A percentile compares a stretch with the other conserved stretches of the same genome.
Evolutionary conservation across 2,797 vertebrate genomes (phyloP).

Genomic region (Hydrolagus colliei): DNA sequence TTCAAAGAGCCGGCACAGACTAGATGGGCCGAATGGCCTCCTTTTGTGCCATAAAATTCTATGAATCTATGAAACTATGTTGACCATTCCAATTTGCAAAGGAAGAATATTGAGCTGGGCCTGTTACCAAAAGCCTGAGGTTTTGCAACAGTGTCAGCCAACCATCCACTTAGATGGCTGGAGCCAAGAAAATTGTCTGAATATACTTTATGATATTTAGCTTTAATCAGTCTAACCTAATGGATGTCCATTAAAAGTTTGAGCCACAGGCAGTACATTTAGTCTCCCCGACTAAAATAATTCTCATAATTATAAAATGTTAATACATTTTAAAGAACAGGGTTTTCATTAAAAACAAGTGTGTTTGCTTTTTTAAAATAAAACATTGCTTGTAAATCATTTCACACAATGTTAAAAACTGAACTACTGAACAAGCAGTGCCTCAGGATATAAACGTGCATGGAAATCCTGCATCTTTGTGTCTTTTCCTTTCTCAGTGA

Average conservation of each 20-base stretch:
- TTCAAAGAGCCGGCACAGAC: too few relatives aligned
- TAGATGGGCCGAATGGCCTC: too few relatives aligned
- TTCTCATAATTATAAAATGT: too few relatives aligned
- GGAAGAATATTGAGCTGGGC: not conserved
- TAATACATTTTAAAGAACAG: too few relatives aligned
- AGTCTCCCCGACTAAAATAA: too few relatives aligned
- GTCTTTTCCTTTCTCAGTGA: not conserved
- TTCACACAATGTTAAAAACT: not conserved
- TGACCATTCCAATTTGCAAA: not conserved
- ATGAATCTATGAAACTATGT: too few relatives aligned
- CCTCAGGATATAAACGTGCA: not conserved
- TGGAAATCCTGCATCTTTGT: not conserved
- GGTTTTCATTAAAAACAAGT: too few relatives aligned
- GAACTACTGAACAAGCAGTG: not conserved
- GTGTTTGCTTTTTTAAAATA: not conserved
- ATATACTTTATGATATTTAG: not conserved
- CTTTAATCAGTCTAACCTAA: too few relatives aligned
- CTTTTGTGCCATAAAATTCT: too few relatives aligned
- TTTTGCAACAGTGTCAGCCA: not conserved
- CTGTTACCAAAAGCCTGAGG: not conserved
- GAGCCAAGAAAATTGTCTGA: not conserved
- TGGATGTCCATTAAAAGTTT: too few relatives aligned
- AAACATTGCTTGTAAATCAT: not conserved
- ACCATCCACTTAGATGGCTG: not conserved
- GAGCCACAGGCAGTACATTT: too few relatives aligned